These are phyloP conservation scores for Masticophis lateralis DNA, from an alignment of 2,797 vertebrate species.

Conservation along the genomic window DNA sequence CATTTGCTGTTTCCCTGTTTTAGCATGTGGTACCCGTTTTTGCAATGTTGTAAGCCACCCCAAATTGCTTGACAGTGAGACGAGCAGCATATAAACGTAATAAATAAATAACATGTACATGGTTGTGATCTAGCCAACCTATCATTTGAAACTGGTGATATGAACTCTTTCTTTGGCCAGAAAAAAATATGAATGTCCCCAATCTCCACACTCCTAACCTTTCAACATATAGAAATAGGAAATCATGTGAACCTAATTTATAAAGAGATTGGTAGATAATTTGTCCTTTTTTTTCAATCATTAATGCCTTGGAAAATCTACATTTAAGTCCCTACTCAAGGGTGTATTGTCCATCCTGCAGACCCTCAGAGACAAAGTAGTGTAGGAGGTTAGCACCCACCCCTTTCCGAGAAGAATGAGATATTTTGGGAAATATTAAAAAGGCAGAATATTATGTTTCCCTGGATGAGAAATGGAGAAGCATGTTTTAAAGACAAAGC, in stretches of 20 bases:
- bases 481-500: too few relatives aligned
- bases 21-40: neutral
- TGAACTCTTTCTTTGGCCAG: neutral
- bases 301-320: neutral
- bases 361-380: neutral
- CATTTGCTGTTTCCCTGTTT: neutral
- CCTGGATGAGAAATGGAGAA: too few relatives aligned
- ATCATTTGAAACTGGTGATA: neutral
- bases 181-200: neutral
- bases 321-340: neutral
- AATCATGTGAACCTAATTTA: neutral
- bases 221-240: neutral
- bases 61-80: neutral
- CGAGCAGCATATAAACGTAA: neutral
- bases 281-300: neutral
- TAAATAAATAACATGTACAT: neutral
- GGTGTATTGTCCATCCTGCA: neutral
- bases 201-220: neutral
- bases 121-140: neutral
- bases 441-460: too few relatives aligned
- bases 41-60: neutral
- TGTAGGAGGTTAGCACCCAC: too few relatives aligned
- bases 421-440: too few relatives aligned
- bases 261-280: neutral
- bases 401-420: too few relatives aligned